Evolutionary conservation across 1,140 invertebrate species (phyloP).

Genomic region (Tenebrio molitor): DNA sequence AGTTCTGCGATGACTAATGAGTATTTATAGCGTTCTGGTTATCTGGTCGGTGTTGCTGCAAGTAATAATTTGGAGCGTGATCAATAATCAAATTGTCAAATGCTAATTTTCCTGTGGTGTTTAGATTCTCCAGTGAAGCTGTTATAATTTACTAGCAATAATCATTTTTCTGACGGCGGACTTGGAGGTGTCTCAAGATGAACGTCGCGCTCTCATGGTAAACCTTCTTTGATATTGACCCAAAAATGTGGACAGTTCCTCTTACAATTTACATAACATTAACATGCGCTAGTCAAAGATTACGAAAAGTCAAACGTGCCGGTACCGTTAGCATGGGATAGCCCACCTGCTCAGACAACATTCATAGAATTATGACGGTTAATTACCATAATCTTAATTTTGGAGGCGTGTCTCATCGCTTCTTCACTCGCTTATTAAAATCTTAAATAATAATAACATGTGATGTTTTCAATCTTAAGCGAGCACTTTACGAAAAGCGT

Average conservation of each 20-base stretch:
- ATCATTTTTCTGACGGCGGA: no score
- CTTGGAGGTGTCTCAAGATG: no score
- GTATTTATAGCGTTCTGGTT: neutral
- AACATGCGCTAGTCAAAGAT: constrained; percentile 13
- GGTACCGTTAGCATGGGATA: constrained; percentile 15
- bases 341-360: constrained; percentile 26
- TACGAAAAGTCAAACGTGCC: constrained; percentile 8
- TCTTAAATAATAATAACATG: constrained; percentile 1
- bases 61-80: neutral
- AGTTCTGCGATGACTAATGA: constrained; percentile 22
- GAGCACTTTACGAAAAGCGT: neutral
- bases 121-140: neutral
- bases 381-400: constrained; percentile 37
- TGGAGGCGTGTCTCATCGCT: constrained; percentile 22
- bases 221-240: no score
- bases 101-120: neutral
- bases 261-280: constrained; percentile 19
- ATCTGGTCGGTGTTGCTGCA: neutral
- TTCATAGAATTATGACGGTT: constrained; percentile 33
- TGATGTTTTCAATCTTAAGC: constrained; percentile 11
- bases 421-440: constrained; percentile 16
- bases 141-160: neutral
- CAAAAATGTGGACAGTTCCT: constrained; percentile 14
- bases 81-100: constrained; percentile 21
- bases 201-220: no score